Conservation (phyloP, 1,140 invertebrate species). For the Drosophila teissieri region DNA sequence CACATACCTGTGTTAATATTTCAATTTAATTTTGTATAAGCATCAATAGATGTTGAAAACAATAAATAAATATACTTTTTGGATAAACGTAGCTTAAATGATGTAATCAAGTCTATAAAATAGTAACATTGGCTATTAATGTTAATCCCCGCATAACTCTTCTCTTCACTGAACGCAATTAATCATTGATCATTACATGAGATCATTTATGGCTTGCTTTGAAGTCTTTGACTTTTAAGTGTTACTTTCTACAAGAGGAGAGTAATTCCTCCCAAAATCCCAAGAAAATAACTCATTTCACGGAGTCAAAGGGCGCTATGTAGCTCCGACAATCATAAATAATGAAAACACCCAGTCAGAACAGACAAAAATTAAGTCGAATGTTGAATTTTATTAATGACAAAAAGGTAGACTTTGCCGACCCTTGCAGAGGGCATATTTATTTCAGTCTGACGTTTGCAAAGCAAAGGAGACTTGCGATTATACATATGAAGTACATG, state of each 20-base stretch:
- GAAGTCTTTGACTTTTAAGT: slow-evolving; percentile 23
- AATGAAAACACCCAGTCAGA: slow-evolving; percentile 67
- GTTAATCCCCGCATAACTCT: background rate
- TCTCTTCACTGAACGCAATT: slow-evolving; percentile 15
- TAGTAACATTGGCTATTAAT: background rate
- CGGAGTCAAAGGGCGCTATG: slow-evolving; percentile 53
- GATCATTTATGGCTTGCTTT: slow-evolving; percentile 15
- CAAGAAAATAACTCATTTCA: slow-evolving; percentile 33
- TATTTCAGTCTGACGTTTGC: too few species aligned
- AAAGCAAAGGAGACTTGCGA: too few species aligned
- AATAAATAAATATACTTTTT: too few species aligned
- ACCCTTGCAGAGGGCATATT: too few species aligned
- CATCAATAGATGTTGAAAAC: too few species aligned
- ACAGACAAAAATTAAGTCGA: slow-evolving; percentile 33
- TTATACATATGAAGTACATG: too few species aligned
- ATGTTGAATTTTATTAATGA: slow-evolving; percentile 73
- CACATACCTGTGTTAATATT: too few species aligned
- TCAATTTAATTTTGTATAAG: too few species aligned
- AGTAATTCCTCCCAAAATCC: background rate
- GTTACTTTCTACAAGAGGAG: slow-evolving; percentile 17
- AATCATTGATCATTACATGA: slow-evolving; percentile 56
- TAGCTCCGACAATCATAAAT: slow-evolving; percentile 74
- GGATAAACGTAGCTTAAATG: too few species aligned
- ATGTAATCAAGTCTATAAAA: too few species aligned
- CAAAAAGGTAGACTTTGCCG: slow-evolving; percentile 38